These are phyloP conservation scores for Drosophila nigrodunni DNA, from an alignment of 1,140 invertebrate genomes.

Conservation along the genomic window DNA sequence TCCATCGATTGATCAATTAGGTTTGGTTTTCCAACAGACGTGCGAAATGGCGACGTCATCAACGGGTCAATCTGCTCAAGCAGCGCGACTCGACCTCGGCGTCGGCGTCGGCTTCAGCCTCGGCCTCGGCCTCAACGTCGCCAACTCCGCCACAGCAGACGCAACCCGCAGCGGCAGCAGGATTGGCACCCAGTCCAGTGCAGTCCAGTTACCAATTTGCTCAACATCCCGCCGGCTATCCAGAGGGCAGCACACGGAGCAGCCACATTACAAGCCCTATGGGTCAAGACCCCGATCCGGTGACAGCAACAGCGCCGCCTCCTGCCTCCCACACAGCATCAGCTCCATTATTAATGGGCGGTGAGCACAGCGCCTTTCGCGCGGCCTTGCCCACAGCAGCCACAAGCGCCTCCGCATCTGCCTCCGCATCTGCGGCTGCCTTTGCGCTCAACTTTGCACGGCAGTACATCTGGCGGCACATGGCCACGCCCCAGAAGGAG, in stretches of 20 bases:
- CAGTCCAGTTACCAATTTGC: conserved; percentile 30
- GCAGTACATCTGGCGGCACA: conserved; percentile 84
- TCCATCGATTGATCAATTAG: conserved; percentile 87
- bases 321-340: conserved; percentile 84
- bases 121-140: conserved; percentile 78
- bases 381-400: conserved; percentile 84
- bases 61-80: conserved; percentile 96
- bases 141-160: conserved; percentile 31
- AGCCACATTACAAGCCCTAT: conserved; percentile 34
- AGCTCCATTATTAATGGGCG: conserved; percentile 89
- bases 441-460: conserved; percentile 85
- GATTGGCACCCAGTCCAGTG: not conserved
- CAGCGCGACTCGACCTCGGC: conserved; percentile 86
- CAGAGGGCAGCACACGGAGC: conserved; percentile 23
- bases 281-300: conserved; percentile 30
- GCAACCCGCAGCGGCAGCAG: conserved; percentile 12
- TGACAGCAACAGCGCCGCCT: conserved; percentile 33
- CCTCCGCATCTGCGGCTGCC: conserved; percentile 78
- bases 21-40: conserved; percentile 99
- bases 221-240: conserved; percentile 17
- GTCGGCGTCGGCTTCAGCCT: conserved; percentile 78
- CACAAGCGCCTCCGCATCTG: conserved; percentile 15
- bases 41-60: conserved; percentile 98
- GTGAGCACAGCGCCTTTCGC: conserved; percentile 94
- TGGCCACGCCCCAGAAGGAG: conserved; percentile 43